Evolutionary conservation across 1,140 invertebrate species (phyloP).

Genomic region (Cherax quadricarinatus): DNA sequence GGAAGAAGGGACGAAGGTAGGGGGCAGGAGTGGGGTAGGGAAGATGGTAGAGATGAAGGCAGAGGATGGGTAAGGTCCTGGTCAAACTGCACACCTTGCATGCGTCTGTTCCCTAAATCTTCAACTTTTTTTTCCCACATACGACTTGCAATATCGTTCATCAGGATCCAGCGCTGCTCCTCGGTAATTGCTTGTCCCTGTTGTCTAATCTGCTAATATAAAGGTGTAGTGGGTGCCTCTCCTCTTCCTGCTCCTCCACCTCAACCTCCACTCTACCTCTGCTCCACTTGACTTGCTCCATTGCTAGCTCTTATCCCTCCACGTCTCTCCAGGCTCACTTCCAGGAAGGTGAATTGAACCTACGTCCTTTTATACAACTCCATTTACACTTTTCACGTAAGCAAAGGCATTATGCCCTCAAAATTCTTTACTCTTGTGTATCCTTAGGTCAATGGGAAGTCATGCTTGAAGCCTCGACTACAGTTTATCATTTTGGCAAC

Average conservation of each 20-base stretch:
- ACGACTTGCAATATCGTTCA: constrained; percentile 41
- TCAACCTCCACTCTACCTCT: background rate
- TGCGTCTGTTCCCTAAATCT: constrained; percentile 30
- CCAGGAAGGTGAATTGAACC: too few species aligned
- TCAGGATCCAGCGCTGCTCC: background rate
- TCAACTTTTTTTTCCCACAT: background rate
- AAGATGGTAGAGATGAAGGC: too few species aligned
- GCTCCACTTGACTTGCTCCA: background rate
- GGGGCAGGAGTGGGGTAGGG: too few species aligned
- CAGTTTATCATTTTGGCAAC: too few species aligned
- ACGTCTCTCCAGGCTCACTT: background rate
- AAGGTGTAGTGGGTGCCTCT: background rate
- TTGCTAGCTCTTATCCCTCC: background rate
- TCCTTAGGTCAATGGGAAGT: too few species aligned
- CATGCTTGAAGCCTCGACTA: too few species aligned
- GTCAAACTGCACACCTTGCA: background rate
- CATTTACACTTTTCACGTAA: too few species aligned
- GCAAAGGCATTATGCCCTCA: too few species aligned
- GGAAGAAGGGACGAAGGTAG: background rate
- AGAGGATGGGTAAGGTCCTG: background rate
- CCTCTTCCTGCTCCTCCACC: background rate
- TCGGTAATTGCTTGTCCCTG: constrained; percentile 26
- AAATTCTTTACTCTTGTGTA: too few species aligned
- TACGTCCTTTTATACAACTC: too few species aligned
- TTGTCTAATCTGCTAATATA: constrained; percentile 45